Evolutionary conservation across 2,113 vertebrate species (phyloP), one percentile per base, ranked within the genome.

Genomic region (Collichthys lucidus): DNA sequence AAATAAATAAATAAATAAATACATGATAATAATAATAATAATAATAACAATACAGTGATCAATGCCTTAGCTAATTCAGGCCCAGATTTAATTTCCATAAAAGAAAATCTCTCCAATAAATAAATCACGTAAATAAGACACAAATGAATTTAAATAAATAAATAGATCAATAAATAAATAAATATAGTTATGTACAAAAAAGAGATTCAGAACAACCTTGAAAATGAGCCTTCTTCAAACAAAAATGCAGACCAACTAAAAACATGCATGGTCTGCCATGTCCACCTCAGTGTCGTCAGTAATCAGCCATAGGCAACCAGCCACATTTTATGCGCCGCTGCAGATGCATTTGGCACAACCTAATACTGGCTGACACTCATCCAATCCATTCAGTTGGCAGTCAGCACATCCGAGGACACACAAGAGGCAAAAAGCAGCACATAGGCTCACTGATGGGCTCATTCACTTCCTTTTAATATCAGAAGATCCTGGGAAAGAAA

Each of bases 101-200:
- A 80, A 80, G 19, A 62, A 78, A 86, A 80, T 70, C 68, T 84
- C 60, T 81, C 71, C 71, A 87, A 90, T 90, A 91, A 91, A 90
- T 91, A 90, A 80, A 91, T 61, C 79, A 53, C 20, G 16, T 65
- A 63, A 83, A 84, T 70, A 71, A 86, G 74, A 85, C 84, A 88
- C 70, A 88, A 85, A 87, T 85, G 3, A 71, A 79, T 76, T 57
- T 56, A 86, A 86, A 83, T 88, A 88, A 92, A 87, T 88, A 87
- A 82, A 90, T 83, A 88, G 31, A 82, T 79, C 68, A 5, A 82
- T 79, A 74, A 4, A 89, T 84, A 90, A 91, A 91, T 92, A 92
- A 90, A 88, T 87, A 86, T 68, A 87, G 44, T 66, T 84, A 86
- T 92, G 68, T 90, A 92, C 91, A 92, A 77, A 71, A 61, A 86